Evolutionary conservation across 1,140 invertebrate genomes (phyloP).

Genomic region (Anthonomus grandis): DNA sequence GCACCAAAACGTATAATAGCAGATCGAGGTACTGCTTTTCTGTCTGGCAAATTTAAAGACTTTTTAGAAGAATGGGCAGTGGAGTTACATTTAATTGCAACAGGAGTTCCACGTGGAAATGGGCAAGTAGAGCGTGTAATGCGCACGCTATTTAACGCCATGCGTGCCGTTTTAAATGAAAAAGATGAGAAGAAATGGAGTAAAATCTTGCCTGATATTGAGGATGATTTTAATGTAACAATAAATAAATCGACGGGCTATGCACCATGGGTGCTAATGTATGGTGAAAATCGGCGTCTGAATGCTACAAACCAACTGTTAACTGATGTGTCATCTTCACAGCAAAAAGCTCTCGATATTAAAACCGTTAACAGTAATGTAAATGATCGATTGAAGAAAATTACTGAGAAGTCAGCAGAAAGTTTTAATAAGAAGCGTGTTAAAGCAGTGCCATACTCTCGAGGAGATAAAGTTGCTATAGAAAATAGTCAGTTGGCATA

Average conservation of each 20-base stretch:
- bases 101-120: conserved; percentile 21
- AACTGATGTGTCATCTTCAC: not conserved
- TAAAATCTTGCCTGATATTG: conserved; percentile 2
- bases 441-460: not conserved
- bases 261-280: too few relatives aligned
- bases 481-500: conserved; percentile 5
- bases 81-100: conserved; percentile 24
- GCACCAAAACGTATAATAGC: conserved; percentile 8
- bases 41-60: conserved; percentile 10
- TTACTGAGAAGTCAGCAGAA: not conserved
- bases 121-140: conserved; percentile 27
- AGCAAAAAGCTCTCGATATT: not conserved
- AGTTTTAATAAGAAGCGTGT: not conserved
- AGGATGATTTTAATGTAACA: conserved; percentile 7
- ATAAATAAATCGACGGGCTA: too few relatives aligned
- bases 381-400: not conserved
- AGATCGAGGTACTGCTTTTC: conserved; percentile 11
- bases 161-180: conserved; percentile 14
- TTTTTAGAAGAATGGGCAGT: conserved; percentile 7
- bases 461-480: not conserved
- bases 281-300: not conserved
- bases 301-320: not conserved
- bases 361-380: not conserved
- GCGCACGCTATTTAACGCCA: conserved; percentile 22
- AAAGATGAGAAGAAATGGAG: conserved; percentile 22